Percentiles rank a stretch among this genome's conserved stretches.
Conservation (phyloP, 1,140 invertebrate species). For the Bombus affinis region DNA sequence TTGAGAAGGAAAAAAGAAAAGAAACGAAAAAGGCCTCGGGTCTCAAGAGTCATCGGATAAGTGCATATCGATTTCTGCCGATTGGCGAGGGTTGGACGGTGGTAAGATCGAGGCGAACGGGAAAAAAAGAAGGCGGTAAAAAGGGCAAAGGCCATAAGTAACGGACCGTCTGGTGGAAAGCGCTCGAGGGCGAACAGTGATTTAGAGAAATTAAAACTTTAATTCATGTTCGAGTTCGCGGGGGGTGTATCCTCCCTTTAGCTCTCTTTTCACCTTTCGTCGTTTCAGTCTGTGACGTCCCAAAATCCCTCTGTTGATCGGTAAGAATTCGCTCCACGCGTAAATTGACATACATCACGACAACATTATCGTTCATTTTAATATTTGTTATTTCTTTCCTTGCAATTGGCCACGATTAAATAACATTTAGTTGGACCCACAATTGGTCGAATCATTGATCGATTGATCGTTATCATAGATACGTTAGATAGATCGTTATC, state of each 20-base stretch:
- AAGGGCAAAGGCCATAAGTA: conserved; percentile 82
- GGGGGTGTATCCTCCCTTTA: conserved; percentile 60
- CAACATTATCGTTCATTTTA: conserved; percentile 71
- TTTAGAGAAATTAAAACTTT: conserved; percentile 84
- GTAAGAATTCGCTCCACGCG: conserved; percentile 69
- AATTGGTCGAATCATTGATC: too few species aligned
- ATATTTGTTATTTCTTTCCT: conserved; percentile 58
- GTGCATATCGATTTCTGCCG: conserved; percentile 76
- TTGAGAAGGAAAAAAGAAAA: conserved; percentile 6
- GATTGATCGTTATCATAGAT: not conserved
- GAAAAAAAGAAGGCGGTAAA: conserved; percentile 74
- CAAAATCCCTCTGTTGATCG: conserved; percentile 53
- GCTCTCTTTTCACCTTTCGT: conserved; percentile 32
- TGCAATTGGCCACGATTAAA: too few species aligned
- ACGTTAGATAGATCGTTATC: too few species aligned
- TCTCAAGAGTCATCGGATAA: conserved; percentile 70
- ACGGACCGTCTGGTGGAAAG: conserved; percentile 81
- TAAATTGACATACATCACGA: conserved; percentile 74
- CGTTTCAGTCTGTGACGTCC: conserved; percentile 52
- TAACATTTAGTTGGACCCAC: too few species aligned
- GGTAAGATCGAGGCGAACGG: conserved; percentile 69
- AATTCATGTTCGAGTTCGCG: conserved; percentile 81
- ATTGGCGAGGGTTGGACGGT: conserved; percentile 63
- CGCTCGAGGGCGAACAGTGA: conserved; percentile 80
- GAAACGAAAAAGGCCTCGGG: conserved; percentile 44